These are phyloP conservation scores for Parelbella ahira DNA, from an alignment of 2,888 invertebrate species.

Conservation along the genomic window DNA sequence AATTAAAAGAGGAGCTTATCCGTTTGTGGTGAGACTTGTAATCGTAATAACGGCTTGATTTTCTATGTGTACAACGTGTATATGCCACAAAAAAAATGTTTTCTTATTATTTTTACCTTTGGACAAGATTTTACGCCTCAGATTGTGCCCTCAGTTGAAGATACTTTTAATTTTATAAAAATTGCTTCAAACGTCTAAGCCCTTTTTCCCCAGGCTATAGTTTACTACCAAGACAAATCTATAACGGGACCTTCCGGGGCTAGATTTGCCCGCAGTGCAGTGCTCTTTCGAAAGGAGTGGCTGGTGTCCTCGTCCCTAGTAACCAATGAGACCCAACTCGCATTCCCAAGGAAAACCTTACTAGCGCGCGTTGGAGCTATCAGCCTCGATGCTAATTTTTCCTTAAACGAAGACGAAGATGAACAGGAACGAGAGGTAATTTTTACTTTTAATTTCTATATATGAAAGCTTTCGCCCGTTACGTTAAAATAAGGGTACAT, in stretches of 20 bases:
- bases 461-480: too few relatives aligned
- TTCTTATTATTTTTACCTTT: too few relatives aligned
- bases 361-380: slow-evolving; percentile 62
- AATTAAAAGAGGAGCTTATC: slow-evolving; percentile 51
- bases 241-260: slow-evolving; percentile 41
- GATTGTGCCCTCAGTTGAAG: too few relatives aligned
- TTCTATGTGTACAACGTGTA: too few relatives aligned
- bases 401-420: slow-evolving; percentile 64
- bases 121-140: too few relatives aligned
- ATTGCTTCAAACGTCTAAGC: too few relatives aligned
- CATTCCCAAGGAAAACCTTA: slow-evolving; percentile 61
- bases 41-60: too few relatives aligned
- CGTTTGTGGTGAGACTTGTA: slow-evolving; percentile 68
- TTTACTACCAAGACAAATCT: slow-evolving; percentile 61
- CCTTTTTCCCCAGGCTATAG: slow-evolving; percentile 52
- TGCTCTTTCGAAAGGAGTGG: slow-evolving; percentile 57
- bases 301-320: slow-evolving; percentile 56
- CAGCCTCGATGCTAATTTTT: slow-evolving; percentile 51
- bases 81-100: slow-evolving; percentile 1
- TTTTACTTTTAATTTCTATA: too few relatives aligned
- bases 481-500: too few relatives aligned
- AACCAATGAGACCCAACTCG: slow-evolving; percentile 38
- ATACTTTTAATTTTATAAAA: too few relatives aligned
- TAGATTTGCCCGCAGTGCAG: slow-evolving; percentile 53
- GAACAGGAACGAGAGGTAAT: slow-evolving; percentile 69